Conservation (phyloP, 2,113 vertebrate genomes). For the Rissa tridactyla region DNA sequence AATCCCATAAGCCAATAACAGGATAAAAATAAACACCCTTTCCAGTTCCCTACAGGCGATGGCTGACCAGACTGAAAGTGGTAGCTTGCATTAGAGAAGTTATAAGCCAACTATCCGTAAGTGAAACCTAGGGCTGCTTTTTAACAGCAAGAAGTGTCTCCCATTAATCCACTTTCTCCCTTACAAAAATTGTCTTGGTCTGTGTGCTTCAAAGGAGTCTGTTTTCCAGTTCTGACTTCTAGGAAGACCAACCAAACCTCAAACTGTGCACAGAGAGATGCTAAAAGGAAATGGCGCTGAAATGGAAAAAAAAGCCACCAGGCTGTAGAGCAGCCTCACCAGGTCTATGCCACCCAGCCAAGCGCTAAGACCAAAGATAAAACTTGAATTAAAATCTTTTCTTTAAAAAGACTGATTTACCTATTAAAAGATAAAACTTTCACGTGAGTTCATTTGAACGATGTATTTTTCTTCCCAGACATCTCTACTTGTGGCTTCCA, state of each 20-base stretch:
- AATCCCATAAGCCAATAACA: slow-evolving; percentile 2
- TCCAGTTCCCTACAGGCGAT: not conserved
- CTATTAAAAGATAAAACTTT: not conserved
- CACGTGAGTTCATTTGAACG: not conserved
- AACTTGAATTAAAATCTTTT: not conserved
- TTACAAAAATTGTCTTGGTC: not conserved
- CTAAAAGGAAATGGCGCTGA: not conserved
- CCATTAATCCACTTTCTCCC: not conserved
- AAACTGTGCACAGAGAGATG: not conserved
- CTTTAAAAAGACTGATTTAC: not conserved
- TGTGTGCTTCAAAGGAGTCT: not conserved
- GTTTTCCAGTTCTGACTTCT: slow-evolving; percentile 18
- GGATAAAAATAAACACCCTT: slow-evolving; percentile 31
- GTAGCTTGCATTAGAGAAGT: not conserved
- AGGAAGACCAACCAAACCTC: slow-evolving; percentile 35
- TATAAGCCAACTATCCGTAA: not conserved
- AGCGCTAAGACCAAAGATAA: not conserved
- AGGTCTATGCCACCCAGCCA: not conserved
- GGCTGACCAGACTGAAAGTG: not conserved
- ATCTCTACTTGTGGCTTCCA: not conserved
- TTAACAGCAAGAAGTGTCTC: not conserved
- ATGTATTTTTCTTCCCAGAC: not conserved
- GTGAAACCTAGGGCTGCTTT: not conserved
- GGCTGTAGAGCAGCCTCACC: not conserved
- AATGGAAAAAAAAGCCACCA: not conserved